phyloP scores from a whole-genome alignment of 2,888 invertebrate species.

The Pollenia angustigena region DNA sequence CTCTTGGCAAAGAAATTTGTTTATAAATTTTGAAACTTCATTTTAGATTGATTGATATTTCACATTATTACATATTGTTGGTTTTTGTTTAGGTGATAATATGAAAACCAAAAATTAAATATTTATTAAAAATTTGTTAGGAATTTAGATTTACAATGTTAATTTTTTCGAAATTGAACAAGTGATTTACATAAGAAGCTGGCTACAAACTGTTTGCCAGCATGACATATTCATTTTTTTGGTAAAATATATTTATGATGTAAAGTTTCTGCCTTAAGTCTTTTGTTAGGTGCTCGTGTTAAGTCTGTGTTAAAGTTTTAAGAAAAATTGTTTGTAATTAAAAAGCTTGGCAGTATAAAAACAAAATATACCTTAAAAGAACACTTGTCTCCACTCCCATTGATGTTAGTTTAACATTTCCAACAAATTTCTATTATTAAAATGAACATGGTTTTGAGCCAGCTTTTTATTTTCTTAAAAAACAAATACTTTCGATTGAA shows the following conservation, averaged over 20 bases:
- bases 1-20: background rate
- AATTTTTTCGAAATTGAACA: background rate
- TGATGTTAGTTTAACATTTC: no score
- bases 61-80: background rate
- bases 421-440: no score
- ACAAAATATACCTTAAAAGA: no score
- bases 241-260: background rate
- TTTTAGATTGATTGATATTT: slow-evolving; percentile 5
- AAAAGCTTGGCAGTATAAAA: no score
- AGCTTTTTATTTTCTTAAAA: no score
- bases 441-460: no score
- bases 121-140: background rate
- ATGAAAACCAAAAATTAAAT: background rate
- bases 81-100: background rate
- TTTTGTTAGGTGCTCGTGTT: background rate
- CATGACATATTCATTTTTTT: background rate
- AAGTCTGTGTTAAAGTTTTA: no score
- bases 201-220: background rate
- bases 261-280: slow-evolving; percentile 22
- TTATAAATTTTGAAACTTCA: background rate
- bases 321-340: no score
- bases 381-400: no score
- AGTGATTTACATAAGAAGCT: slow-evolving; percentile 10
- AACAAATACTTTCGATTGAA: no score
- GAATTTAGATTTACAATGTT: background rate